phyloP scores from a whole-genome alignment of 2,113 vertebrate species.

The Hippopotamus amphibius region DNA sequence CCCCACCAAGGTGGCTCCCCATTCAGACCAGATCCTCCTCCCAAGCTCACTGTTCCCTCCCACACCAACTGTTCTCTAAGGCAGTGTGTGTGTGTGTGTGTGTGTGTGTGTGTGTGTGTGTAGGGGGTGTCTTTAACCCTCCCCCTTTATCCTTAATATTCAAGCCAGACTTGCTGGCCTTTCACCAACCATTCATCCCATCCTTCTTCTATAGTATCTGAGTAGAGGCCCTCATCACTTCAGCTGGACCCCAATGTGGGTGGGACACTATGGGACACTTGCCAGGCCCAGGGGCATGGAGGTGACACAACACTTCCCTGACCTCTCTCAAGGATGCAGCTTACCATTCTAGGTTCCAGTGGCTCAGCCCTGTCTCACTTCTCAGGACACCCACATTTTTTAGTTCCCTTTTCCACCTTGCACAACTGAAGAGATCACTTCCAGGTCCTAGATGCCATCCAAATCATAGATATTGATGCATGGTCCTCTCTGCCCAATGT shows the following conservation, averaged over 20 bases:
- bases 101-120: too few species aligned
- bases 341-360: fast-evolving
- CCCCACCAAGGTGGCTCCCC: fast-evolving
- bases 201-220: too few species aligned
- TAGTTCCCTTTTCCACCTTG: not conserved
- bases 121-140: not conserved
- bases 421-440: not conserved
- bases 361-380: fast-evolving
- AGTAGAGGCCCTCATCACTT: fast-evolving
- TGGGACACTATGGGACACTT: fast-evolving
- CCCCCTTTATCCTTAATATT: fast-evolving
- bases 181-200: fast-evolving
- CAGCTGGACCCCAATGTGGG: fast-evolving
- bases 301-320: fast-evolving
- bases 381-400: not conserved
- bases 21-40: not conserved
- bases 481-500: fast-evolving
- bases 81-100: not conserved
- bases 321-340: not conserved
- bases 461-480: fast-evolving
- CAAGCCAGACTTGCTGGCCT: not conserved
- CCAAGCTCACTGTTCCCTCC: too few species aligned
- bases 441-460: not conserved
- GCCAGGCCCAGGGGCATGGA: not conserved
- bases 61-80: not conserved